Base-by-base conservation (phyloP, 2,797 vertebrate genomes). In the Alosa sapidissima region DNA sequence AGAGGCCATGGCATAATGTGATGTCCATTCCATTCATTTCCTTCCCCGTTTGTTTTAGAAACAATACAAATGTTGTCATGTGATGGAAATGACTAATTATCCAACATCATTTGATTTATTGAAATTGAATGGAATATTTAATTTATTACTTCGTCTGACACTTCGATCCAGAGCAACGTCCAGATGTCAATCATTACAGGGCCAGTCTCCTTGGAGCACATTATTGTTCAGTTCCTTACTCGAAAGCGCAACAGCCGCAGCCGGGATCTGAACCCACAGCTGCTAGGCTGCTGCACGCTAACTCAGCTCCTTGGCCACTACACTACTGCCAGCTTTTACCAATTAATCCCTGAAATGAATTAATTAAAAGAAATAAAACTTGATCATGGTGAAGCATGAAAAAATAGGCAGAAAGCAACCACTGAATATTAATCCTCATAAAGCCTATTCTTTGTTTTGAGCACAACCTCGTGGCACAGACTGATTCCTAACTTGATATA, bases 321-420 rank as follows among this genome's bases (percentile, higher is more conserved):
- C 9, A 16, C 52, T 54, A 10, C 52, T 52, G 7, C 7, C 65
- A 13, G 10, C 28, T 28, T 36, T 45, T 45, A 11, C 72, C 36
- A 41, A 47, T 45, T 78, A 78, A 78, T 78, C 41, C 72, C 36
- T 41, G 36, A 41, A 78, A 11, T 19, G 41, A 72, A 78, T 45
- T 78, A 78, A 78, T 78, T 41, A 9, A 78, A 45, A 45, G 2
- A 21, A 45, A 13, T 41, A 78, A 72, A 41, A 41, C 33, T 16
- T 72, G 11, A 41, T 33, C 33, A 72, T 14, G 68, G 16, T 72
- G 68, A 78, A 28, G 16, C 4, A 55, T 10, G 10, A 4, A n/a
- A 24, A 60, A 60, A 60, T 24, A 72, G 6, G 6, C 72, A 78
- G 72, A 78, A 78, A 78, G 72, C 72, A 72, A 28, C 68, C 13